Base-by-base conservation (phyloP, 2,888 invertebrate genomes). In the Branchellion lobata region DNA sequence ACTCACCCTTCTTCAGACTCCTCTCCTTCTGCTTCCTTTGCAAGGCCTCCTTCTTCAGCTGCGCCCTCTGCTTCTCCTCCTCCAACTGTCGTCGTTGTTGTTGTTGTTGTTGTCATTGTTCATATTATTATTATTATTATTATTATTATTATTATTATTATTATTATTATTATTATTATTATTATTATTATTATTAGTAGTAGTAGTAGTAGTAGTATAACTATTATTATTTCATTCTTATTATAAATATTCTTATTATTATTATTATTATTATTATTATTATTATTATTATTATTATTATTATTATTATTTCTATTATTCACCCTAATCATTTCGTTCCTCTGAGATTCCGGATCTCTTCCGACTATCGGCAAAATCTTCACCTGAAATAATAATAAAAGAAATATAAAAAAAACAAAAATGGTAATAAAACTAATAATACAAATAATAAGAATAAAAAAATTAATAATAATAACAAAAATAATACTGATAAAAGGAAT, bases 341-440 rank as follows among this genome's bases (percentile, higher is more conserved):
- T 91, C 86, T 96, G 93, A 18, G 94, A 93, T 86, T 98, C 98
- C 0, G 99, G 99, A 89, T 99, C 96, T 81, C 91, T 91, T 3
- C 95, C 95, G 57, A 95, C 94, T 87, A 94, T 94, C 0, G 96
- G 95, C 83, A 99, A 89, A 79, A 99, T 95, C 89, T 97, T 96
- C 85, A 99, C 97, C 81, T 87, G 61, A n/a, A 57, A 57, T 57
- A 57, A 57, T 24, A 57, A 57, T 57, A 24, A 57, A 18, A 57
- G 3, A 57, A 8, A 57, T 14, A 57, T 40, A 14, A 57, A 14
- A 57, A 57, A 18, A 57, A n/a, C n/a, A 57, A 57, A 14, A 18
- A 24, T 24, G 24, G 21, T 18, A 57, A 57, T 57, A 57, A 57
- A 8, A 40, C 5, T 40, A 40, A 40, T 40, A 40, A 40, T 8